These are phyloP conservation scores for Calephelis perditalis DNA, from an alignment of 2,888 invertebrate species.

Conservation along the genomic window DNA sequence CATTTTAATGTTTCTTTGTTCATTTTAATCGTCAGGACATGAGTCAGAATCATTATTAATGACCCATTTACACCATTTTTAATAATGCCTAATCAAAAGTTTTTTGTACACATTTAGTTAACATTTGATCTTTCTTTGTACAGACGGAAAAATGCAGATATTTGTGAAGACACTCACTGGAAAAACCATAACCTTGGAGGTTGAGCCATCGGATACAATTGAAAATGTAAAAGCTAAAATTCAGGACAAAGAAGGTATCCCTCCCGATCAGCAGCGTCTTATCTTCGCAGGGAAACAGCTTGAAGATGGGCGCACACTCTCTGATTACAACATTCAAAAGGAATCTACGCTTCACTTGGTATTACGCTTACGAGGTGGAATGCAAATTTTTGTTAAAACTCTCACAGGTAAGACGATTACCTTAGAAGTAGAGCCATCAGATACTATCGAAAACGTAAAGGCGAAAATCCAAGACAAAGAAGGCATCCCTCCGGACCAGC, in stretches of 20 bases:
- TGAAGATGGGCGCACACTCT: constrained; percentile 58
- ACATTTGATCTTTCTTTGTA: constrained; percentile 27
- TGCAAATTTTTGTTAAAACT: constrained; percentile 49
- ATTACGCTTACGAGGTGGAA: constrained; percentile 43
- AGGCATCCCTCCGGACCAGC: constrained; percentile 49
- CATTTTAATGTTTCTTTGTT: constrained; percentile 22
- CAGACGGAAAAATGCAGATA: constrained; percentile 45
- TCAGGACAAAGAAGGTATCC: constrained; percentile 59
- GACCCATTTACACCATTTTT: neutral
- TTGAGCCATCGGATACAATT: constrained; percentile 55
- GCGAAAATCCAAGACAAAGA: constrained; percentile 50
- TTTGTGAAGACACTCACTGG: constrained; percentile 53
- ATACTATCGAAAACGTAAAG: constrained; percentile 47
- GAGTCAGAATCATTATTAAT: neutral
- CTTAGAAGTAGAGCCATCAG: constrained; percentile 42
- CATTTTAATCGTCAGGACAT: constrained; percentile 3
- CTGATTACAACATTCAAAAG: constrained; percentile 62
- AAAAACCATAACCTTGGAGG: constrained; percentile 53
- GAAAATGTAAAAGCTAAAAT: constrained; percentile 64
- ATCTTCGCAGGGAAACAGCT: constrained; percentile 62
- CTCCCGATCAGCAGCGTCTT: constrained; percentile 56
- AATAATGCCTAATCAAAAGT: neutral
- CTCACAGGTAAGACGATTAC: constrained; percentile 47
- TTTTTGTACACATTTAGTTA: constrained; percentile 25
- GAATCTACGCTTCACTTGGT: constrained; percentile 59